A percentile compares a stretch with the other conserved stretches of the same genome.
Evolutionary conservation across 2,113 vertebrate genomes (phyloP).

Genomic region (Cettia cetti): DNA sequence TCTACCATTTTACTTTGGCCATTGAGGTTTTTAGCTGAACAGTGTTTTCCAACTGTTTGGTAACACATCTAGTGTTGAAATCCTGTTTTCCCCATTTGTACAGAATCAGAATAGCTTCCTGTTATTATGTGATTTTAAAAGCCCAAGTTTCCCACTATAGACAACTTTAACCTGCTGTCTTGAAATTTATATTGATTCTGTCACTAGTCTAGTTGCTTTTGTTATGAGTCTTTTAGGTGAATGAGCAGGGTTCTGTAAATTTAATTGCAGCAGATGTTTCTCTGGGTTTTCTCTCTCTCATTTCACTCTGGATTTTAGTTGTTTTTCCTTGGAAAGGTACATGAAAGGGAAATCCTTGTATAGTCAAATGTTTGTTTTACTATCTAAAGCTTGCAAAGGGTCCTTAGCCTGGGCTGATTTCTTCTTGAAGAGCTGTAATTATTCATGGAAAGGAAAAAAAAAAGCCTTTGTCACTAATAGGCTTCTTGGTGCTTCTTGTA

Average conservation of each 20-base stretch:
- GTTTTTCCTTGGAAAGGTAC: slow-evolving; percentile 60
- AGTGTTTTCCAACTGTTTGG: neutral
- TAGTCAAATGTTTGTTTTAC: slow-evolving; percentile 73
- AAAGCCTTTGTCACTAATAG: slow-evolving; percentile 70
- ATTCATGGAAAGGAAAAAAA: slow-evolving; percentile 65
- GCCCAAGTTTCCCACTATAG: neutral
- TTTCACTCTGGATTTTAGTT: slow-evolving; percentile 48
- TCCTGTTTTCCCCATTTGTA: neutral
- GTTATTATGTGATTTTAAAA: neutral
- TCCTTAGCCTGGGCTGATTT: slow-evolving; percentile 49
- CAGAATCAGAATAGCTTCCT: neutral
- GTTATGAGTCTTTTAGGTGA: neutral
- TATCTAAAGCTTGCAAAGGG: slow-evolving; percentile 54
- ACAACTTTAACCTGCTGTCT: neutral
- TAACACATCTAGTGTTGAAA: neutral
- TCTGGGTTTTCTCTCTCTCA: slow-evolving; percentile 33
- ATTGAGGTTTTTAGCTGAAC: neutral
- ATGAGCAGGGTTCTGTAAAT: slow-evolving; percentile 28
- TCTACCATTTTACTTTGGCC: neutral
- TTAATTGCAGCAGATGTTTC: slow-evolving; percentile 61
- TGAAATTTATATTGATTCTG: slow-evolving; percentile 6
- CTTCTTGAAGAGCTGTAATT: slow-evolving; percentile 66
- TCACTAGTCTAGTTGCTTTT: slow-evolving; percentile 10
- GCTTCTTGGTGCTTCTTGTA: slow-evolving; percentile 64
- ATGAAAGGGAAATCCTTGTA: slow-evolving; percentile 69